phyloP scores from a whole-genome alignment of 2,888 invertebrate species.

The Chrysina gloriosa region DNA sequence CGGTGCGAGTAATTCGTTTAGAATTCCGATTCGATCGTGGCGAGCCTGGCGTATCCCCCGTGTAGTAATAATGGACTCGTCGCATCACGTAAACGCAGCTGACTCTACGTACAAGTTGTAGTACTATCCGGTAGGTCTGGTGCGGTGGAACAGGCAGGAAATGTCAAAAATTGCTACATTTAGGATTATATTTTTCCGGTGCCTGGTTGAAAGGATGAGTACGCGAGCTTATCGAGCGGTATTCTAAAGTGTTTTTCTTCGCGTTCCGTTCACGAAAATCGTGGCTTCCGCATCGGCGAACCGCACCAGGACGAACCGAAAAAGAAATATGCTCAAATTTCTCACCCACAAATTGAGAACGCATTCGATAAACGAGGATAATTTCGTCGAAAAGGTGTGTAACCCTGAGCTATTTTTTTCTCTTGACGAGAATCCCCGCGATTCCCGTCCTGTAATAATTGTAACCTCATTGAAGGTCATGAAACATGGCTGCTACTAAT shows the following conservation, averaged over 20 bases:
- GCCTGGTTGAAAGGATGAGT: slow-evolving; percentile 48
- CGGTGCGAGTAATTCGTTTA: neutral
- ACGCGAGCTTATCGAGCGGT: slow-evolving; percentile 45
- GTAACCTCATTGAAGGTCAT: slow-evolving; percentile 67
- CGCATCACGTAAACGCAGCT: slow-evolving; percentile 67
- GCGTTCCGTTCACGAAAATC: too few species aligned
- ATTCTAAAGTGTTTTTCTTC: too few species aligned
- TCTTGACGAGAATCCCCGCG: slow-evolving; percentile 35
- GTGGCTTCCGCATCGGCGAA: slow-evolving; percentile 64
- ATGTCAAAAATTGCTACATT: slow-evolving; percentile 54
- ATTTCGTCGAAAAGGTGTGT: slow-evolving; percentile 80
- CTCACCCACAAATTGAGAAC: slow-evolving; percentile 87
- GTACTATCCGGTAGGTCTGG: slow-evolving; percentile 59
- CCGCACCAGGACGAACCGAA: slow-evolving; percentile 59
- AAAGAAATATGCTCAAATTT: slow-evolving; percentile 85
- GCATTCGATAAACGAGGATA: slow-evolving; percentile 87
- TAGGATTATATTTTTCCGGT: slow-evolving; percentile 42
- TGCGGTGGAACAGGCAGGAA: slow-evolving; percentile 42
- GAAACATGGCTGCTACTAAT: slow-evolving; percentile 71
- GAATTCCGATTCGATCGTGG: slow-evolving; percentile 26
- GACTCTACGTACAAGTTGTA: slow-evolving; percentile 67
- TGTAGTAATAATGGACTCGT: slow-evolving; percentile 63
- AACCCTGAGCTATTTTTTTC: slow-evolving; percentile 48
- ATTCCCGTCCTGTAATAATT: slow-evolving; percentile 32
- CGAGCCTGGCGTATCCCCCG: slow-evolving; percentile 50